Base-by-base conservation (phyloP, 2,113 vertebrate genomes). In the Plotosus lineatus region DNA sequence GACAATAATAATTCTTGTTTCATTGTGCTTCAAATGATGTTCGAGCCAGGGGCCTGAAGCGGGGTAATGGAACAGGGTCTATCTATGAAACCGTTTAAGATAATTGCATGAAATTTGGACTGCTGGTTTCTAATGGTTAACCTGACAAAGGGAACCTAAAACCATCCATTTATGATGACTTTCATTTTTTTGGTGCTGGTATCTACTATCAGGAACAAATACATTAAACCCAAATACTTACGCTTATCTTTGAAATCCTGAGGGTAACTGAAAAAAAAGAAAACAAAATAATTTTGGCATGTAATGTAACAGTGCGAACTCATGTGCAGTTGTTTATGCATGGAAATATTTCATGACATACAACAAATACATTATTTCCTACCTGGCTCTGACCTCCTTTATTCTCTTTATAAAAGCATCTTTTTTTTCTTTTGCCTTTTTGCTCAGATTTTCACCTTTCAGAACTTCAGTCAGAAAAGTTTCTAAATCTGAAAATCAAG, bases 371-470 rank as follows among this genome's bases (percentile, higher is more conserved):
- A 46, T 87, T 90, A 88, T 83, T 44, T 40, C 42, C 55, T 91
- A 95, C 95, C 84, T 89, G 78, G 89, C 78, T 81, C 95, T 97
- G 79, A 97, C 83, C 78, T 97, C 95, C 88, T 95, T 96, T 85
- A 98, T 95, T 85, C 95, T 94, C 90, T 93, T 97, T 87, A 97
- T 91, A 87, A 98, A 92, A 46, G 66, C 78, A 68, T 98, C 96
- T 58, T 80, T 95, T 89, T 90, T 97, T 78, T 99, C 97, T 86
- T 97, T 98, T 50, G 93, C 94, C 93, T 93, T 97, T 92, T 96
- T 98, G 81, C 95, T 96, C 81, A 99, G 89, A 91, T 88, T 95
- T 91, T 99, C 98, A 71, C 92, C 96, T 92, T 94, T 98, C 75
- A 98, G 85, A 1, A 87, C 90, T 82, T 96, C 95, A 23, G 80